Evolutionary conservation across 2,888 invertebrate species (phyloP), one percentile per base, ranked within the genome.

Genomic region (Pachycephus smyrnensis): DNA sequence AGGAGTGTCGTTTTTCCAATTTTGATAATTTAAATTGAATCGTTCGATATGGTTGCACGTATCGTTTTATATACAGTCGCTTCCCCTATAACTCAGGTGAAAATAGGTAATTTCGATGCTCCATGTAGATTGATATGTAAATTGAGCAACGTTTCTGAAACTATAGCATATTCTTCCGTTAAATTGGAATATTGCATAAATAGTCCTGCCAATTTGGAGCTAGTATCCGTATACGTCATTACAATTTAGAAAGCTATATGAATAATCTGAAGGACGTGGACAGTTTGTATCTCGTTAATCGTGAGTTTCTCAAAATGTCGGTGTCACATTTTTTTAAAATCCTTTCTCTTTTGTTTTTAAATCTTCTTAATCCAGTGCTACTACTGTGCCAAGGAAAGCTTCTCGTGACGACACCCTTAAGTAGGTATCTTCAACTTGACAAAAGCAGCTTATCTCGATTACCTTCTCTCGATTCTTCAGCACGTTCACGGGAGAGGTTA

Each of bases 371-470:
- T 55, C 55, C 55, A 55, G 55, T 55, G 23, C 9, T 55, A 55
- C 23, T 2, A 9, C 23, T 9, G 55, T 55, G 55, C 9, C 55
- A 23, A 23, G 55, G 15, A 55, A 23, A 23, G 55, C 55, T 55
- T 55, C 9, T 35, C 55, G 55, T 9, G 55, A 55, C 15, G 55
- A 23, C 55, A 23, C 55, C 23, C 23, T 23, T 55, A 23, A 23
- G 55, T 55, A 55, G 23, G 23, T 55, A 23, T 23, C 55, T 55
- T 55, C 55, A 23, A 55, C 23, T 55, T 55, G 55, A 55, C 36
- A 35, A 76, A 11, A 37, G 55, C 37, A 55, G n/a, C 73, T 83
- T 87, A 87, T 84, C 85, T 80, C 76, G 83, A 86, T 84, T 74
- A 69, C 33, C 80, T 69, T 74, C 33, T 37, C 15, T 30, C 79